phyloP scores from a whole-genome alignment of 2,888 invertebrate genomes.

The Drosophila nigricruria region DNA sequence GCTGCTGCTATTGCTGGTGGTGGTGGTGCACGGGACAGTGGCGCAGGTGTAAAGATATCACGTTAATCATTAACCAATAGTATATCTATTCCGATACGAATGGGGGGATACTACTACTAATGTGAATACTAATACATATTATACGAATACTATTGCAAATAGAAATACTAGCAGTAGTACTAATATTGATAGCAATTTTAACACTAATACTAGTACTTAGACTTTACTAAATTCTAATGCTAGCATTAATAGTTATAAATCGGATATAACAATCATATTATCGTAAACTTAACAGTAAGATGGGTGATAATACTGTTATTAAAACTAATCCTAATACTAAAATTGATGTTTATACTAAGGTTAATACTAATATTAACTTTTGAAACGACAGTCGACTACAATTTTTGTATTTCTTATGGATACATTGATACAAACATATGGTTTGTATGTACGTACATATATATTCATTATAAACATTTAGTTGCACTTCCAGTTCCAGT shows the following conservation, averaged over 20 bases:
- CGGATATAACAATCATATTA: no score
- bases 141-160: background rate
- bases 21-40: slow-evolving; percentile 18
- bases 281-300: no score
- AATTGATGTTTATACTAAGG: no score
- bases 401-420: no score
- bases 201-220: background rate
- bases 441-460: no score
- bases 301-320: no score
- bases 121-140: background rate
- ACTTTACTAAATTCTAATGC: background rate
- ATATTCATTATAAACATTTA: no score
- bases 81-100: background rate
- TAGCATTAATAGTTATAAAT: background rate
- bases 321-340: background rate
- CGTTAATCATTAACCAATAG: background rate
- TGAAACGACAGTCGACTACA: no score
- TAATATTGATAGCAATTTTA: background rate
- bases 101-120: background rate
- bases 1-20: background rate
- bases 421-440: no score
- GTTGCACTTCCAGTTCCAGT: no score
- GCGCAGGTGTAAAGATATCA: slow-evolving; percentile 19
- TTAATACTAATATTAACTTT: background rate
- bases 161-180: background rate